phyloP scores from a whole-genome alignment of 2,888 invertebrate genomes.

The Drosophila paramelanica region DNA sequence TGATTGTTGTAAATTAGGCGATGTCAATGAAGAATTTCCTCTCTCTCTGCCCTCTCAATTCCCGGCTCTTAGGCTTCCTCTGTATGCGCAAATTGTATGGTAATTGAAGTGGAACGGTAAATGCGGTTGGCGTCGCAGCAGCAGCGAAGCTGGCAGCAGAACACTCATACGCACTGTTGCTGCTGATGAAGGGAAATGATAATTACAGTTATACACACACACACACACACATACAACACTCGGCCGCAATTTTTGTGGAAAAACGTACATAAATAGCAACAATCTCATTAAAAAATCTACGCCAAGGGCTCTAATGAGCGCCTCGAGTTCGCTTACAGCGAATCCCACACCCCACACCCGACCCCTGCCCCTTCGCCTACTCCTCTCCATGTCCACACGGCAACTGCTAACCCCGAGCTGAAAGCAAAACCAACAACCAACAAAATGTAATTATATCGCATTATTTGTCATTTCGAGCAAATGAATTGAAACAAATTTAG shows the following conservation, averaged over 20 bases:
- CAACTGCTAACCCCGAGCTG: constrained; percentile 1
- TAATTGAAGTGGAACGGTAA: constrained; percentile 64
- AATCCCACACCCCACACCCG: neutral
- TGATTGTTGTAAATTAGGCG: constrained; percentile 72
- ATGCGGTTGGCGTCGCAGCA: constrained; percentile 38
- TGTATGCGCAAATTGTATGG: constrained; percentile 42
- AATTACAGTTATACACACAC: constrained; percentile 60
- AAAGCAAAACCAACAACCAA: constrained; percentile 35
- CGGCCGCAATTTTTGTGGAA: constrained; percentile 75
- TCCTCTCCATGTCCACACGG: neutral
- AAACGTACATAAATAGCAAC: constrained; percentile 81
- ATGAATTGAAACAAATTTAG: constrained; percentile 84
- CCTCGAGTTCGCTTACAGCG: constrained; percentile 15
- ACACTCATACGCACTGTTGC: constrained; percentile 66
- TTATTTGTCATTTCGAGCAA: constrained; percentile 81
- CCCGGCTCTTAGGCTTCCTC: neutral
- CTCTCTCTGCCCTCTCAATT: neutral
- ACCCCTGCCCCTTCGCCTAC: neutral
- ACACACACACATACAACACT: constrained; percentile 11
- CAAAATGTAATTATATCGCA: constrained; percentile 77
- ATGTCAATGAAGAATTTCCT: constrained; percentile 41
- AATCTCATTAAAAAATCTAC: constrained; percentile 81
- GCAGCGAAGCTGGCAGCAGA: constrained; percentile 40
- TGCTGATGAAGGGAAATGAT: constrained; percentile 79
- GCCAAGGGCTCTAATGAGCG: constrained; percentile 62